Conservation (phyloP, 2,888 invertebrate species). For the Heliconius cydno region DNA sequence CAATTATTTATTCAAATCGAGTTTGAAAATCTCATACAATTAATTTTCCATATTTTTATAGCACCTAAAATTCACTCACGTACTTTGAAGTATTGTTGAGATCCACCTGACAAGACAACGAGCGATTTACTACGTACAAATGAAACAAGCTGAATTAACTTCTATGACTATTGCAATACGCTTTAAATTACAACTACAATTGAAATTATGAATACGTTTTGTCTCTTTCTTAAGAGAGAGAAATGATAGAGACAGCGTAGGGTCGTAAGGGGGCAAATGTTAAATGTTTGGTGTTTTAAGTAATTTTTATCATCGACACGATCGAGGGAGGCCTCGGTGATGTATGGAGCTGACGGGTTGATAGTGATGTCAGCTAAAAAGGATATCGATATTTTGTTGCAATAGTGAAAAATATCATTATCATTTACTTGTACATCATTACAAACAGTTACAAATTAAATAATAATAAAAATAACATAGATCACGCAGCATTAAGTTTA, state of each 20-base stretch:
- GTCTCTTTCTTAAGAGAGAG: conserved; percentile 53
- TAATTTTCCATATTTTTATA: conserved; percentile 72
- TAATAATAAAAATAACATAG: no score
- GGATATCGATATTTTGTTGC: conserved; percentile 50
- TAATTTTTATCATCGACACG: conserved; percentile 83
- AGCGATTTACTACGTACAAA: conserved; percentile 63
- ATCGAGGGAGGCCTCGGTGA: conserved; percentile 77
- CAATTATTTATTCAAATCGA: conserved; percentile 46
- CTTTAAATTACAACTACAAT: conserved; percentile 4
- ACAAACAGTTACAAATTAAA: no score
- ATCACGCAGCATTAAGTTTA: no score
- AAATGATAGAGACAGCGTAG: conserved; percentile 59
- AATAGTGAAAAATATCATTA: no score
- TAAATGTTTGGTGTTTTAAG: conserved; percentile 83
- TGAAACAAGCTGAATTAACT: conserved; percentile 32
- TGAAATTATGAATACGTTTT: conserved; percentile 34
- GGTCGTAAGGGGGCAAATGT: conserved; percentile 69
- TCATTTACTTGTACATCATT: no score
- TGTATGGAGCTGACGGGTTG: conserved; percentile 74
- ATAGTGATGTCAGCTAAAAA: conserved; percentile 59
- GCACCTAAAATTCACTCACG: conserved; percentile 68
- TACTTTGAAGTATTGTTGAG: conserved; percentile 66
- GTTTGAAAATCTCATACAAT: conserved; percentile 52
- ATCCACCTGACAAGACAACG: conserved; percentile 68
- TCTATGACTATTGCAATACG: conserved; percentile 9